These are phyloP conservation scores for Bolinopsis microptera DNA, from an alignment of 37 sponge, comb jelly and placozoan species.

Conservation along the genomic window DNA sequence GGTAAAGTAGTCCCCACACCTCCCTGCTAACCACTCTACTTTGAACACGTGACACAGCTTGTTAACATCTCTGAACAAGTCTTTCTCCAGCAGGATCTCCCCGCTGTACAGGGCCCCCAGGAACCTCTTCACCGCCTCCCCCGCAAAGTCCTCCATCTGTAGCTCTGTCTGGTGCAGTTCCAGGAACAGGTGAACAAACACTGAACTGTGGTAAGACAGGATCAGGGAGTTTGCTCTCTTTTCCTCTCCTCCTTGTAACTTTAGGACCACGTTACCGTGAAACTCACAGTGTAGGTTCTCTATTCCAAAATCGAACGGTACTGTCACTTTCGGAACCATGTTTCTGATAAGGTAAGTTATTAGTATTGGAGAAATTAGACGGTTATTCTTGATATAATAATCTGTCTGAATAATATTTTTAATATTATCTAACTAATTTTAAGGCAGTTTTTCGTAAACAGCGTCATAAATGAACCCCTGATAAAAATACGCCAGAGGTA, in stretches of 20 bases:
- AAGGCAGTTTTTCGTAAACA: background rate
- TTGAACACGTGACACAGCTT: background rate
- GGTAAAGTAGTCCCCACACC: background rate
- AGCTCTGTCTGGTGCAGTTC: background rate
- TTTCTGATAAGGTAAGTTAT: too few species aligned
- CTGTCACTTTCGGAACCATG: background rate
- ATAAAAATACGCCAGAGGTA: background rate
- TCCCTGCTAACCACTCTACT: background rate
- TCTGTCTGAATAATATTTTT: too few species aligned
- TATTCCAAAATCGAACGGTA: background rate
- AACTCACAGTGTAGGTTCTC: conserved; percentile 16
- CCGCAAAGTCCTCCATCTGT: background rate
- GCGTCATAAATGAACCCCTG: background rate
- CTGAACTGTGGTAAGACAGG: conserved; percentile 21
- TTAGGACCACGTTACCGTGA: background rate
- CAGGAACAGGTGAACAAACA: background rate
- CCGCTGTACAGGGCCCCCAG: background rate
- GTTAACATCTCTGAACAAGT: background rate
- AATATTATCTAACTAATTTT: too few species aligned
- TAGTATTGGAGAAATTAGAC: too few species aligned
- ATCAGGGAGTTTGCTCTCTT: conserved; percentile 31
- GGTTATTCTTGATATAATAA: too few species aligned
- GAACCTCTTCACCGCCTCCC: background rate
- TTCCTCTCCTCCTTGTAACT: background rate
- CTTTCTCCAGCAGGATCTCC: background rate